Evolutionary conservation across 2,888 invertebrate species (phyloP).

Genomic region (Noctua pronuba): DNA sequence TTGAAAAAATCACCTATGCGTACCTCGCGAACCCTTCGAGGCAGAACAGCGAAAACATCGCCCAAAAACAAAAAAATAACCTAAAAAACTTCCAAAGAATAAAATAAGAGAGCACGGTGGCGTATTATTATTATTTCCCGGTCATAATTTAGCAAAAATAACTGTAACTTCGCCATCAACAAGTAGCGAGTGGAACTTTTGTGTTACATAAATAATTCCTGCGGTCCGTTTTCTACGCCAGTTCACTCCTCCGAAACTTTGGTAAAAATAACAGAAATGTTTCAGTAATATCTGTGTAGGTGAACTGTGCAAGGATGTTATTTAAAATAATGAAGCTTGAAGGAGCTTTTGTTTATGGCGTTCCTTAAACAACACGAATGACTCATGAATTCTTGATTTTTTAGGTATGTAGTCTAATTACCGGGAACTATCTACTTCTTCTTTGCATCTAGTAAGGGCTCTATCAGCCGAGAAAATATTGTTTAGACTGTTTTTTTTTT

Average conservation of each 20-base stretch:
- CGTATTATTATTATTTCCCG: conserved; percentile 37
- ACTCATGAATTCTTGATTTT: not conserved
- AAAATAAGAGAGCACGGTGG: conserved; percentile 11
- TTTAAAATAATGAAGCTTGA: conserved; percentile 4
- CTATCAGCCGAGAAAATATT: not conserved
- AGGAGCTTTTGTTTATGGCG: not conserved
- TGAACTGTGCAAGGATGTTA: conserved; percentile 6
- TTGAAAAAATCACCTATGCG: not conserved
- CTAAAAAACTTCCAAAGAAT: conserved; percentile 7
- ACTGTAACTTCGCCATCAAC: conserved; percentile 73
- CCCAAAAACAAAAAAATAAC: not conserved
- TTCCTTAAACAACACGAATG: not conserved
- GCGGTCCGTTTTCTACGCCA: conserved; percentile 8
- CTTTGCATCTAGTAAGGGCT: not conserved
- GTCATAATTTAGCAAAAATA: conserved; percentile 59
- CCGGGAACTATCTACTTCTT: not conserved
- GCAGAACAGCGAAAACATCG: not conserved
- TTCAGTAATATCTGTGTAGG: conserved; percentile 9
- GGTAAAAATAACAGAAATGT: conserved; percentile 54
- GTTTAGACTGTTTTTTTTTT: not conserved
- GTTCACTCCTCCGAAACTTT: conserved; percentile 34
- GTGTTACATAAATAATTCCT: conserved; percentile 66
- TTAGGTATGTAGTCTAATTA: not conserved
- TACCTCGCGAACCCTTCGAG: not conserved
- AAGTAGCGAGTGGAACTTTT: conserved; percentile 73